Base-by-base conservation (phyloP, 1,140 invertebrate species). In the Euwallacea similis region DNA sequence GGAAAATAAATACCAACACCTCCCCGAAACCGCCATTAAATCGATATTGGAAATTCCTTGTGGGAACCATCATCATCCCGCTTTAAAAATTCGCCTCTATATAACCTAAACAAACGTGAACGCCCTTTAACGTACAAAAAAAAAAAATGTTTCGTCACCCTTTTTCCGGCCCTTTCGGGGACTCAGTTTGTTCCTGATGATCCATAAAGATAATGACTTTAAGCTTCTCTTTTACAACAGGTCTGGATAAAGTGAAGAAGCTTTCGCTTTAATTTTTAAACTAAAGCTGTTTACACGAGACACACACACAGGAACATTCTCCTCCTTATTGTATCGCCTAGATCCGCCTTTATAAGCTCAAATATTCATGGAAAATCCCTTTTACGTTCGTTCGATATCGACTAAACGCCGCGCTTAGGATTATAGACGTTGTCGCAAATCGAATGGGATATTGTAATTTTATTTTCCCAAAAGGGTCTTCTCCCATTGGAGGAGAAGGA, bases 301-400 rank as follows among this genome's bases (percentile, higher is more conserved):
- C 54, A 21, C 16, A 50, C 13, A 50, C 13, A 50, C 13, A 50
- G 46, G 46, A 56, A 10, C 16, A n/a, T 56, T 56, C n/a, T 15
- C 16, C 16, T 10, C 54, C 16, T 56, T 21, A 56, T 56, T 56
- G 54, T 56, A 56, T 56, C 16, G 16, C 54, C 54, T 56, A 56
- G 16, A 16, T 13, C 16, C 11, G 11, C 42, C 42, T 61, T 61
- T 61, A 61, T 61, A 21, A 61, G 59, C 59, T 61, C 59, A 61
- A 61, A 61, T 61, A 61, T 61, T 61, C 59, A 61, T 61, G 42
- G 59, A 42, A 61, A 61, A 61, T 61, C 59, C 59, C 21, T 61
- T 33, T 61, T 61, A 61, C 43, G 42, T 61, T 61, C 59, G 10
- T 43, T 42, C 42, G n/a, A 42, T 42, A 61, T 41, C 59, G 42